Percentiles rank a stretch among this genome's conserved stretches.
Conservation (phyloP, 2,888 invertebrate species). For the Meloe dianella region DNA sequence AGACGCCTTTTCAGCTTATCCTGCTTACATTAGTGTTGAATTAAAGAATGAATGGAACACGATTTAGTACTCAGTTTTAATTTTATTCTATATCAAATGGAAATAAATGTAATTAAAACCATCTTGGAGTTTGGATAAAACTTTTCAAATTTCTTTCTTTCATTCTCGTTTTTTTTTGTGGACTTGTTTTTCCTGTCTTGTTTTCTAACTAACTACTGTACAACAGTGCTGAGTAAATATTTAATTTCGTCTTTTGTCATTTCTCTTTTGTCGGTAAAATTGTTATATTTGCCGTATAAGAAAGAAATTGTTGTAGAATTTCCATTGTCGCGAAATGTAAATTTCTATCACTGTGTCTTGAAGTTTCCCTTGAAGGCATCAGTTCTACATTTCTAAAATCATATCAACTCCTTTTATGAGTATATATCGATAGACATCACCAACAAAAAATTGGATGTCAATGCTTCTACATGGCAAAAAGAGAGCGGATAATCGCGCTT, state of each 20-base stretch:
- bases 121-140: constrained; percentile 28
- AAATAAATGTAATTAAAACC: constrained; percentile 40
- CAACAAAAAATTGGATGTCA: not conserved
- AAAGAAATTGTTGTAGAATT: not conserved
- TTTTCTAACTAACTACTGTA: not conserved
- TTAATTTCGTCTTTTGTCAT: constrained; percentile 22
- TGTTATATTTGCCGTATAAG: too few relatives aligned
- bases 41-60: constrained; percentile 37
- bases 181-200: not conserved
- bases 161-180: not conserved
- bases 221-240: constrained; percentile 25
- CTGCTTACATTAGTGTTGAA: constrained; percentile 31
- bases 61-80: constrained; percentile 39
- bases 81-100: constrained; percentile 39
- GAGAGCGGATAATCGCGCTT: constrained; percentile 35
- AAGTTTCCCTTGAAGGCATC: not conserved
- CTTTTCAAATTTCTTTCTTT: constrained; percentile 27
- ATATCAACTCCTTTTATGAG: constrained; percentile 23
- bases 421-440: not conserved
- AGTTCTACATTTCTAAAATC: constrained; percentile 23
- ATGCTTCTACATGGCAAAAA: constrained; percentile 27
- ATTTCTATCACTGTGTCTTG: not conserved
- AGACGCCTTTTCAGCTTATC: constrained; percentile 23
- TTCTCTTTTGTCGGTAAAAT: not conserved
- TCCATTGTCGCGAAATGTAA: not conserved